Conservation (phyloP, 2,888 invertebrate species). For the Adela reaumurella region DNA sequence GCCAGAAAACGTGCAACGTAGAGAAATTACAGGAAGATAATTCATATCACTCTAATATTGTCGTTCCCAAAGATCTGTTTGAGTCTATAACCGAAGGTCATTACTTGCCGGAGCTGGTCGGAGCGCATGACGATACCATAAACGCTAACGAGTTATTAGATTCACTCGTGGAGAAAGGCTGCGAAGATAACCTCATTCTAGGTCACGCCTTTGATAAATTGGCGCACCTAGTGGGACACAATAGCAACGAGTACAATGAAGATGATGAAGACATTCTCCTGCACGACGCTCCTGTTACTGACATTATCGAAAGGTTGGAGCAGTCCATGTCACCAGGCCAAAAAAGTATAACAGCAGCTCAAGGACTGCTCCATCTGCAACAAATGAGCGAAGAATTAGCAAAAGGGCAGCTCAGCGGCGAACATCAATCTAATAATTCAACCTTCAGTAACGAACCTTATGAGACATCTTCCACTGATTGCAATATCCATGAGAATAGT, state of each 20-base stretch:
- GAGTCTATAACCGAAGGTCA: constrained; percentile 49
- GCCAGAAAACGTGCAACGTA: constrained; percentile 22
- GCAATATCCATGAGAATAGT: not conserved
- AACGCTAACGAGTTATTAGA: constrained; percentile 48
- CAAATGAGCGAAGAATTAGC: constrained; percentile 7
- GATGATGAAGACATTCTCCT: constrained; percentile 47
- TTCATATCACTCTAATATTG: constrained; percentile 20
- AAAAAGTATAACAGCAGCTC: constrained; percentile 21
- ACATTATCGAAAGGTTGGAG: constrained; percentile 62
- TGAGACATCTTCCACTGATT: not conserved
- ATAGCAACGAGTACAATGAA: constrained; percentile 39
- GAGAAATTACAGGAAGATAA: not conserved
- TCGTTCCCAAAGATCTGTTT: constrained; percentile 41
- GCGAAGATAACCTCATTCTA: constrained; percentile 57
- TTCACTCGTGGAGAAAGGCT: constrained; percentile 59
- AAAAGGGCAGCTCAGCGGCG: not conserved
- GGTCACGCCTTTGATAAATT: constrained; percentile 42
- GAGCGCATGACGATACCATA: constrained; percentile 43
- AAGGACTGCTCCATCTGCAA: constrained; percentile 10
- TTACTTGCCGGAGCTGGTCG: constrained; percentile 41
- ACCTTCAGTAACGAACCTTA: not conserved
- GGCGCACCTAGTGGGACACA: constrained; percentile 27
- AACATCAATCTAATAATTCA: no score
- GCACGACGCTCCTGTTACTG: constrained; percentile 46
- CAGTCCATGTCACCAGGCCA: constrained; percentile 47